These are phyloP conservation scores for Tholera decimalis DNA, from an alignment of 2,888 invertebrate genomes.

Conservation along the genomic window DNA sequence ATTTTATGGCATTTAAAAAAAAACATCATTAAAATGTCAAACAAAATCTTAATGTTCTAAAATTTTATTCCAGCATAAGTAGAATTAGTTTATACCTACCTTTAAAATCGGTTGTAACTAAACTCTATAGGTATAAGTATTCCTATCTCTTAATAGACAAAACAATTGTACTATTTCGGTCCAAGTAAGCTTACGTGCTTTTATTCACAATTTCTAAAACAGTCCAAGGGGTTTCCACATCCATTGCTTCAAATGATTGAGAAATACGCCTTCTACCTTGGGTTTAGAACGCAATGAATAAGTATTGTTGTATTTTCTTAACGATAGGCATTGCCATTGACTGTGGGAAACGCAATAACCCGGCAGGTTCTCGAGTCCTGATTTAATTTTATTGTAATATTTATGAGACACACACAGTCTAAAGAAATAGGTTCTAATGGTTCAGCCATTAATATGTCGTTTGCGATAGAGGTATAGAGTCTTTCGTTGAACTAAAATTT, in stretches of 20 bases:
- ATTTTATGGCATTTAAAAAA: too few relatives aligned
- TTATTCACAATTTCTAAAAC: background rate
- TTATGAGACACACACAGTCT: too few relatives aligned
- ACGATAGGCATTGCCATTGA: background rate
- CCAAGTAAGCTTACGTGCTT: background rate
- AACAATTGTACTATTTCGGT: background rate
- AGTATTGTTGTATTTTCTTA: background rate
- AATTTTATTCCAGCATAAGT: too few relatives aligned
- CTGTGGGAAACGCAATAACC: background rate
- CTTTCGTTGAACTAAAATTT: too few relatives aligned
- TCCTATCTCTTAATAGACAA: too few relatives aligned
- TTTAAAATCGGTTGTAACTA: background rate
- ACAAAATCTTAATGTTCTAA: too few relatives aligned
- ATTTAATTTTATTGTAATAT: background rate
- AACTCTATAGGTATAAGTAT: background rate
- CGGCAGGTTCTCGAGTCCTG: background rate
- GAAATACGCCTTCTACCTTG: background rate
- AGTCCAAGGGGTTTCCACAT: background rate
- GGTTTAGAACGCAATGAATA: background rate
- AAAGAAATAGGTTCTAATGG: background rate
- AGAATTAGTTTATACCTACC: background rate
- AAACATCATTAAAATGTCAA: too few relatives aligned
- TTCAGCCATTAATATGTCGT: background rate
- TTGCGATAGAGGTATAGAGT: background rate
- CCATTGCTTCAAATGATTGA: background rate